Evolutionary conservation across 2,797 vertebrate genomes (phyloP).

Genomic region (Danio jaintianensis): DNA sequence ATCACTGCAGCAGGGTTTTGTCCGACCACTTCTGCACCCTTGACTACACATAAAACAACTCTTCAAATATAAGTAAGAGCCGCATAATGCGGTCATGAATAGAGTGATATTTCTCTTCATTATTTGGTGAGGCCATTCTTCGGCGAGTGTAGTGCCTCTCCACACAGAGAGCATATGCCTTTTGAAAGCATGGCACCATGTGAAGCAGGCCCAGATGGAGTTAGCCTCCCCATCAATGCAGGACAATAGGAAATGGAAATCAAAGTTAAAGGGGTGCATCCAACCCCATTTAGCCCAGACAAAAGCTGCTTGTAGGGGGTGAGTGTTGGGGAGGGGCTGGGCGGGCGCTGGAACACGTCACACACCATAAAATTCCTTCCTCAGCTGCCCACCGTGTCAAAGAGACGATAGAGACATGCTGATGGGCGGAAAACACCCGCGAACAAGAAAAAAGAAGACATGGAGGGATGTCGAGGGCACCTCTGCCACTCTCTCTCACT

Average conservation of each 20-base stretch:
- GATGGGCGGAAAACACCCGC: constrained; percentile 65
- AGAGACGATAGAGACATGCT: constrained; percentile 65
- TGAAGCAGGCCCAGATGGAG: constrained; percentile 91
- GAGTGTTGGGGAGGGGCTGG: constrained; percentile 82
- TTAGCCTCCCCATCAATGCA: constrained; percentile 82
- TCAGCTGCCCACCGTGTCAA: constrained; percentile 84
- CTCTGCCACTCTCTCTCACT: constrained; percentile 43
- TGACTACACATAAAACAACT: constrained; percentile 81
- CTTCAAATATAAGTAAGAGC: constrained; percentile 70
- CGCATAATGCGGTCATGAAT: constrained; percentile 81
- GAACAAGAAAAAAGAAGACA: constrained; percentile 47
- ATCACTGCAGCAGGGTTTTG: constrained; percentile 76
- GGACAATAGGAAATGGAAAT: constrained; percentile 86
- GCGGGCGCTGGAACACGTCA: constrained; percentile 86
- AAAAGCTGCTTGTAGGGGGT: constrained; percentile 94
- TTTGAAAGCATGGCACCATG: constrained; percentile 83
- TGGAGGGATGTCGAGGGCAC: not conserved
- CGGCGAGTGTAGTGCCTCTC: constrained; percentile 76
- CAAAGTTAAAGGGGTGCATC: constrained; percentile 86
- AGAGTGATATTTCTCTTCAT: constrained; percentile 67
- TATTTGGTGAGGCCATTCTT: constrained; percentile 75
- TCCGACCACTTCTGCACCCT: constrained; percentile 76
- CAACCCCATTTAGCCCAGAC: constrained; percentile 83
- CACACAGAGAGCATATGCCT: constrained; percentile 84
- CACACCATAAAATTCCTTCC: constrained; percentile 86